Evolutionary conservation across 2,113 vertebrate species (phyloP).

Genomic region (Asarcornis scutulata): DNA sequence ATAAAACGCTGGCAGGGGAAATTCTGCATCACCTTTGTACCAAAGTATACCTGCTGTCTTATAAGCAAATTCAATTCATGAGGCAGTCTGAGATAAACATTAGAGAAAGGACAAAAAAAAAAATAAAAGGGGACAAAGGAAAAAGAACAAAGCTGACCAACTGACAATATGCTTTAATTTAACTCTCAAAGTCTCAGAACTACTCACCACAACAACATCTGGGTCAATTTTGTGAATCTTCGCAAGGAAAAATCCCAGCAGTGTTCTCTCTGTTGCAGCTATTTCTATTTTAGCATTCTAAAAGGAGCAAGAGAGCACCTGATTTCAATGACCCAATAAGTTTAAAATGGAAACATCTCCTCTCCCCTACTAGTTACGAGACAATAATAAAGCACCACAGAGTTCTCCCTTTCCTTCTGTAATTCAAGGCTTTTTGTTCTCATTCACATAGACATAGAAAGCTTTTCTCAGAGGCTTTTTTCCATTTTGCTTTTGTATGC

Average conservation of each 20-base stretch:
- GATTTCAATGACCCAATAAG: slow-evolving; percentile 55
- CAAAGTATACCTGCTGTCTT: slow-evolving; percentile 32
- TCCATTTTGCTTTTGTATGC: slow-evolving; percentile 50
- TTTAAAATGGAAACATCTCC: slow-evolving; percentile 48
- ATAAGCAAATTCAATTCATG: slow-evolving; percentile 46
- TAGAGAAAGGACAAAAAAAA: background rate
- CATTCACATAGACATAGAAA: background rate
- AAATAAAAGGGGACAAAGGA: background rate
- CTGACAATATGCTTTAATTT: slow-evolving; percentile 23
- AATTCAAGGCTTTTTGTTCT: slow-evolving; percentile 40
- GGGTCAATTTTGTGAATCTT: slow-evolving; percentile 98
- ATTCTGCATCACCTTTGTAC: slow-evolving; percentile 3
- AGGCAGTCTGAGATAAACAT: background rate
- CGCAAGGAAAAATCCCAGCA: slow-evolving; percentile 94
- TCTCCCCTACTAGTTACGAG: slow-evolving; percentile 33
- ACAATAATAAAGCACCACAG: slow-evolving; percentile 50
- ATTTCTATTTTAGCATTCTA: slow-evolving; percentile 95
- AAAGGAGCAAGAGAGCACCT: slow-evolving; percentile 63
- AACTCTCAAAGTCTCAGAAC: slow-evolving; percentile 1
- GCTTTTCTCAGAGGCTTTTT: slow-evolving; percentile 43
- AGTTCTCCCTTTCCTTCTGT: slow-evolving; percentile 19
- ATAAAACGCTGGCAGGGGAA: slow-evolving; percentile 35
- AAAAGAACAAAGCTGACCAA: slow-evolving; percentile 34
- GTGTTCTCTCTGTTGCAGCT: slow-evolving; percentile 89
- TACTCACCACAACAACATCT: slow-evolving; percentile 95